These are phyloP conservation scores for Pristis pectinata DNA, from an alignment of 2,797 vertebrate genomes.

Conservation along the genomic window DNA sequence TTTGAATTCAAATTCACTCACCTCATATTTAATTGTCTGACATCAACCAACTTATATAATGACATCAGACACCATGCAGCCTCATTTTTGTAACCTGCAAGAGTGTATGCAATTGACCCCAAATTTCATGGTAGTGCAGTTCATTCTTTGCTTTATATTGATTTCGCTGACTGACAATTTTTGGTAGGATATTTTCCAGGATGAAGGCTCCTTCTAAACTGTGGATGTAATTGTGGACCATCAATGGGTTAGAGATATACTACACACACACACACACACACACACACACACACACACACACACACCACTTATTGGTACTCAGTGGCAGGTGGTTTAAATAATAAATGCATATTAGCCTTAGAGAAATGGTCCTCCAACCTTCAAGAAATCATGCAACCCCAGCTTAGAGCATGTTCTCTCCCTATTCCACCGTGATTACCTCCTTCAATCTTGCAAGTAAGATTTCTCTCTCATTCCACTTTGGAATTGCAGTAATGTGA, in stretches of 20 bases:
- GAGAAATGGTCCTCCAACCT: neutral
- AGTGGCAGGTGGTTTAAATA: too few species aligned
- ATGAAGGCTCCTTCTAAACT: too few species aligned
- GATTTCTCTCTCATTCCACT: neutral
- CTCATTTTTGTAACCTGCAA: neutral
- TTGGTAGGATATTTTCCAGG: too few species aligned
- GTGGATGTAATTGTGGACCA: neutral
- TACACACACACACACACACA: neutral
- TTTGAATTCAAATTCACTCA: neutral
- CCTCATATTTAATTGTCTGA: neutral
- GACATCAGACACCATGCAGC: neutral
- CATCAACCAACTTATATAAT: neutral
- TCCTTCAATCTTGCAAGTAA: neutral
- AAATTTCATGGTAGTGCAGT: neutral
- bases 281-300: neutral
- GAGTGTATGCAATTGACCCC: neutral
- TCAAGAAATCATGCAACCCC: neutral
- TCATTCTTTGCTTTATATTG: too few species aligned
- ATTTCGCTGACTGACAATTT: too few species aligned
- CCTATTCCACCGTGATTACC: neutral
- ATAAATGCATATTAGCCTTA: too few species aligned
- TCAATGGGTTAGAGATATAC: neutral
- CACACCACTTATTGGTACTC: too few species aligned
- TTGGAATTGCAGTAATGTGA: neutral
- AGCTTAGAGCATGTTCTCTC: neutral